These are phyloP conservation scores for Epizoanthus fatuus DNA, from an alignment of 92 coral and sea anemone genomes.

Conservation along the genomic window DNA sequence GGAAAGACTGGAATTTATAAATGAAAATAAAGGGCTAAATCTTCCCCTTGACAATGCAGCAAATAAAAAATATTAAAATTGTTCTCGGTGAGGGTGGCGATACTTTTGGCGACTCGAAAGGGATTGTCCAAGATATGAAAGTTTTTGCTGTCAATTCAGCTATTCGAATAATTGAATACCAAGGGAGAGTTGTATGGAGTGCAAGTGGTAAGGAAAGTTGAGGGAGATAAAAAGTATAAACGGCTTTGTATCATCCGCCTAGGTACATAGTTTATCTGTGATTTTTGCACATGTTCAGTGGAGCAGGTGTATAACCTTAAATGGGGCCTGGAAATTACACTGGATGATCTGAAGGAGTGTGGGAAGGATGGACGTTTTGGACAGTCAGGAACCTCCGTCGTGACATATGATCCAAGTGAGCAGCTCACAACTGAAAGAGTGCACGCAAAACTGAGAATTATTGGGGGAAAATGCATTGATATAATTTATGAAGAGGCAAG, in stretches of 20 bases:
- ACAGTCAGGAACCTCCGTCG: neutral
- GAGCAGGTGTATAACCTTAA: slow-evolving; percentile 1
- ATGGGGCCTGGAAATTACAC: neutral
- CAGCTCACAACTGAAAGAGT: slow-evolving; percentile 11
- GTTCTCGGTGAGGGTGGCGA: slow-evolving; percentile 9
- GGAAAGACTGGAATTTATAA: neutral
- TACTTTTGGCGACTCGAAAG: neutral
- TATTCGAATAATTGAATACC: neutral
- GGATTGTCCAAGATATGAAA: slow-evolving; percentile 7
- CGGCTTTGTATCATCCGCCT: slow-evolving; percentile 5
- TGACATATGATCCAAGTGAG: neutral
- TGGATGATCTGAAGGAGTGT: neutral
- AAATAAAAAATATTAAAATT: neutral
- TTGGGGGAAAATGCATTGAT: slow-evolving; percentile 15
- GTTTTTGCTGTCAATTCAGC: slow-evolving; percentile 14
- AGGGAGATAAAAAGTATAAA: neutral
- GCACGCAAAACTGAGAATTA: slow-evolving; percentile 12
- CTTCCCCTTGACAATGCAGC: neutral
- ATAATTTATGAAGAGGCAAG: neutral
- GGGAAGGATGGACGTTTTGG: neutral
- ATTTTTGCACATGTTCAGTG: neutral
- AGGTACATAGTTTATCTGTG: neutral
- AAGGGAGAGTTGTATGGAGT: slow-evolving; percentile 1
- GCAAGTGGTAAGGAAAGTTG: neutral
- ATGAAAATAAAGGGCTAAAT: neutral